Evolutionary conservation across 2,113 vertebrate species (phyloP).

Genomic region (Daubentonia madagascariensis): DNA sequence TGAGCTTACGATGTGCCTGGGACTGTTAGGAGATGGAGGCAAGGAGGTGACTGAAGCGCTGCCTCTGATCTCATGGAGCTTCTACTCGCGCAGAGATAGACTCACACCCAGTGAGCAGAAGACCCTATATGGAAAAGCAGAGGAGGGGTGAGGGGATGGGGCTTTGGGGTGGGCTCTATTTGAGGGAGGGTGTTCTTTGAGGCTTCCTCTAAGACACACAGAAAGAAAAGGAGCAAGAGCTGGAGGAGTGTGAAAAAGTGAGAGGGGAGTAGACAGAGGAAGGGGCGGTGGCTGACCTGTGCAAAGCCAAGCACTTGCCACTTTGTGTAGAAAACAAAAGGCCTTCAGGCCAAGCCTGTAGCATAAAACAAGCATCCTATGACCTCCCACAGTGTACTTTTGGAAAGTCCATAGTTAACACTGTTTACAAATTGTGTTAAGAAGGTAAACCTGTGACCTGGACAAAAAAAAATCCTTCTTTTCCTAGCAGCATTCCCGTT

Average conservation of each 20-base stretch:
- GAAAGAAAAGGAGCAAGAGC: background rate
- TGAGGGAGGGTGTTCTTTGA: background rate
- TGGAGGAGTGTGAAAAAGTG: background rate
- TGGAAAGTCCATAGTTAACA: background rate
- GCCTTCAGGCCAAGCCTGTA: background rate
- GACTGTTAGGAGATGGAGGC: background rate
- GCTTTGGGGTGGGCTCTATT: background rate
- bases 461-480: background rate
- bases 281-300: background rate
- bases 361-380: too few species aligned
- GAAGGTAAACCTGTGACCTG: background rate
- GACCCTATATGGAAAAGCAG: background rate
- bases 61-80: background rate
- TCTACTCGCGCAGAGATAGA: background rate
- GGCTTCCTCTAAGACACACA: background rate
- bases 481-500: background rate
- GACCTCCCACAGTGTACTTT: background rate
- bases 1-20: background rate
- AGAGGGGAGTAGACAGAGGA: background rate
- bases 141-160: background rate
- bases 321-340: fast-evolving
- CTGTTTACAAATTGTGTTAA: background rate
- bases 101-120: background rate
- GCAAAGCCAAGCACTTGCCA: background rate
- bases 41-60: background rate